phyloP scores from a whole-genome alignment of 2,797 vertebrate genomes.

The Macroramphosus scolopax region DNA sequence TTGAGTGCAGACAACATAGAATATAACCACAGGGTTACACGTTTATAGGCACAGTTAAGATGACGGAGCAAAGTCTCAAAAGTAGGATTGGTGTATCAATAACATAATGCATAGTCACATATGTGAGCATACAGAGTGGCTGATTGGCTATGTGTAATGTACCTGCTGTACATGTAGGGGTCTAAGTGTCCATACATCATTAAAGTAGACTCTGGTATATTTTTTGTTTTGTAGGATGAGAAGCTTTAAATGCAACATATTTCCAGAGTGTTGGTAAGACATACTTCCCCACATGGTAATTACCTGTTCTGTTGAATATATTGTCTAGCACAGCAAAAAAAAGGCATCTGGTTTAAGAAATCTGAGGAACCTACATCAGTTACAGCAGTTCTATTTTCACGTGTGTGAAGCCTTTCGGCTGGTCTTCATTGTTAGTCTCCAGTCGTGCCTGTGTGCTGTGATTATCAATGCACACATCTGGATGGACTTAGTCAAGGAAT shows the following conservation, averaged over 20 bases:
- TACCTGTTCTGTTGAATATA: not conserved
- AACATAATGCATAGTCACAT: slow-evolving; percentile 4
- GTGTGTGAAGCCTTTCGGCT: slow-evolving; percentile 35
- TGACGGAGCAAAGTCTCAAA: slow-evolving; percentile 1
- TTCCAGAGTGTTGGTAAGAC: not conserved
- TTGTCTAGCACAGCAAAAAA: not conserved
- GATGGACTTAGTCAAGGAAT: slow-evolving; percentile 74
- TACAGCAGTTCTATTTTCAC: slow-evolving; percentile 22
- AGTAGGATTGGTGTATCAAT: slow-evolving; percentile 1
- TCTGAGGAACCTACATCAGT: slow-evolving; percentile 14
- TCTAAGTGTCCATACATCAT: too few species aligned
- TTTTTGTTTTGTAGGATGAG: not conserved
- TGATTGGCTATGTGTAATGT: too few species aligned
- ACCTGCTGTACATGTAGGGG: too few species aligned
- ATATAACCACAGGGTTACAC: slow-evolving; percentile 17
- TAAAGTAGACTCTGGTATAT: too few species aligned
- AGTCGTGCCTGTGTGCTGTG: slow-evolving; percentile 59
- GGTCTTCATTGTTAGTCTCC: slow-evolving; percentile 57
- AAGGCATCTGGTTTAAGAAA: slow-evolving; percentile 11
- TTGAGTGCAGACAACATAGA: slow-evolving; percentile 13
- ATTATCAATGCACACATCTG: slow-evolving; percentile 76
- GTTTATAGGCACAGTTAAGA: slow-evolving; percentile 9
- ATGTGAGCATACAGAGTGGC: slow-evolving; percentile 3
- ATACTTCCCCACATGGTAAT: not conserved
- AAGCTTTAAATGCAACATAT: not conserved